Evolutionary conservation across 1,140 invertebrate genomes (phyloP).

Genomic region (Pentalonia nigronervosa): DNA sequence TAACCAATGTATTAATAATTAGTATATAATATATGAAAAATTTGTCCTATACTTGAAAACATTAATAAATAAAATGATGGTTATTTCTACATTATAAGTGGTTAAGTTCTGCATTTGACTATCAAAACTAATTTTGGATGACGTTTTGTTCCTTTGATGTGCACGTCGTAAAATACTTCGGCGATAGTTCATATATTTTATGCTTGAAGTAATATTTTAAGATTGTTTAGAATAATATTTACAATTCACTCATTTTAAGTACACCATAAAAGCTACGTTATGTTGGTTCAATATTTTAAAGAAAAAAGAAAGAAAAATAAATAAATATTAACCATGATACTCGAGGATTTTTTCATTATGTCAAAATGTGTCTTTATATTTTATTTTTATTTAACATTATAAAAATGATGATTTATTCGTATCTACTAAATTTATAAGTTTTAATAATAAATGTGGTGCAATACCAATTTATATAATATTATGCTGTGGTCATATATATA

Average conservation of each 20-base stretch:
- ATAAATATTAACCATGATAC: background rate
- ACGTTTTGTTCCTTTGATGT: background rate
- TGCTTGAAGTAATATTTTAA: background rate
- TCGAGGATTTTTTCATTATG: background rate
- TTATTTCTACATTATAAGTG: background rate
- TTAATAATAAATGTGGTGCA: background rate
- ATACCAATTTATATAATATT: too few species aligned
- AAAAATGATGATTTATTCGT: background rate
- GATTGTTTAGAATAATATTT: background rate
- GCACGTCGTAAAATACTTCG: background rate
- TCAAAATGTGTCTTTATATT: background rate
- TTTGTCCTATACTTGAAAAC: background rate
- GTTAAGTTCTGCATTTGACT: background rate
- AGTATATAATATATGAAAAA: background rate
- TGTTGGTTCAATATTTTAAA: constrained; percentile 10
- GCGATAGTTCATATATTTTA: background rate
- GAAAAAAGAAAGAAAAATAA: background rate
- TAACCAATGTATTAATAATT: background rate
- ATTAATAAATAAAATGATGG: background rate
- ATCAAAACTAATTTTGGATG: background rate
- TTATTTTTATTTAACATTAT: constrained; percentile 10
- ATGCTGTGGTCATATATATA: too few species aligned
- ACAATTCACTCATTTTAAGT: background rate
- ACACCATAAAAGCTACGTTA: background rate
- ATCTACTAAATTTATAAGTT: background rate